Conservation (phyloP, 2,888 invertebrate species). For the Carabus problematicus region DNA sequence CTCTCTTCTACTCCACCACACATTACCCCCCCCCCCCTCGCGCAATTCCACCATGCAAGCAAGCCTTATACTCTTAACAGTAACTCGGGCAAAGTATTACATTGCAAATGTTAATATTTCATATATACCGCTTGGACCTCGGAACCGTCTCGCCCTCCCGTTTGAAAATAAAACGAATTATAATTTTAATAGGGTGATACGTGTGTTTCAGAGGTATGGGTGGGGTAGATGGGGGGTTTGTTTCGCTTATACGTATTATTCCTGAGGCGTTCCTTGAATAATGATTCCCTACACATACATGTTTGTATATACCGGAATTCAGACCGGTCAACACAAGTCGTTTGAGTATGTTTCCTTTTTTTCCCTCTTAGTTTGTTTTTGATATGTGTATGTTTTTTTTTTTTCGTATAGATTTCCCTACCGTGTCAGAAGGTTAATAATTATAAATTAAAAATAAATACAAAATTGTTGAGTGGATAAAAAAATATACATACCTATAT, state of each 20-base stretch:
- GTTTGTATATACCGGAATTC: conserved; percentile 26
- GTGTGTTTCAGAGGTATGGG: no score
- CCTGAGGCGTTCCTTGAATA: conserved; percentile 40
- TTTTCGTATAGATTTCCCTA: background rate
- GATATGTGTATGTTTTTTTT: background rate
- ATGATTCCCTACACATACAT: conserved; percentile 23
- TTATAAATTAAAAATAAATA: conserved; percentile 1
- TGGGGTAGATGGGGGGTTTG: no score
- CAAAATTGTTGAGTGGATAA: no score
- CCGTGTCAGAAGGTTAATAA: background rate
- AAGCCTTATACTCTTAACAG: background rate
- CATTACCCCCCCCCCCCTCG: background rate
- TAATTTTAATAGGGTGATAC: conserved; percentile 42
- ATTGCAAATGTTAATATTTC: conserved; percentile 51
- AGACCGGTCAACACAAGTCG: conserved; percentile 28
- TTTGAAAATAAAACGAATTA: conserved; percentile 41
- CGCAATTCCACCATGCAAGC: background rate
- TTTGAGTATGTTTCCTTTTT: conserved; percentile 9
- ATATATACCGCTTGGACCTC: conserved; percentile 44
- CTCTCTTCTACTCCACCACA: background rate
- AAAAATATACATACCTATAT: no score
- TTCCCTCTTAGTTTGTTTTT: background rate
- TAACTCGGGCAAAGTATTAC: conserved; percentile 49
- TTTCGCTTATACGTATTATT: conserved; percentile 28
- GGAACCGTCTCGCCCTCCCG: conserved; percentile 6